These are phyloP conservation scores for Upupa epops DNA, from an alignment of 2,113 vertebrate genomes.

Conservation along the genomic window DNA sequence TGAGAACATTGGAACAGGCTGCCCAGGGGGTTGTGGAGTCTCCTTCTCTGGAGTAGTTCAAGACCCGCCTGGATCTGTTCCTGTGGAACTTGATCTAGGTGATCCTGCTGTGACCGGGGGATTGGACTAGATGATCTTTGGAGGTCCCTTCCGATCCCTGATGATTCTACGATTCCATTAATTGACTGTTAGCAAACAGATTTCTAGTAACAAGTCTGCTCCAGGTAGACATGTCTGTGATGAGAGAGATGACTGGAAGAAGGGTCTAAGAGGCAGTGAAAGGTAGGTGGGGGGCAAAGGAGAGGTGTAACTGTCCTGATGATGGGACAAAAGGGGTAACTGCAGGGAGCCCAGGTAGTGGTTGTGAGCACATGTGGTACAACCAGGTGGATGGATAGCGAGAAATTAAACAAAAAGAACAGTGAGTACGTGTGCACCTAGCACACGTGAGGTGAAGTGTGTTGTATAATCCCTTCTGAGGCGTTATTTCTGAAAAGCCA, in stretches of 20 bases:
- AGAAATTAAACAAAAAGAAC: neutral
- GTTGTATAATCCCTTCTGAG: neutral
- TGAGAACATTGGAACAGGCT: too few species aligned
- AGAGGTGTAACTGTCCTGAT: neutral
- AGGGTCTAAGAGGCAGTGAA: neutral
- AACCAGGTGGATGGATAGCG: too few species aligned
- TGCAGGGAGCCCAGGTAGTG: neutral
- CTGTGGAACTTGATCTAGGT: too few species aligned
- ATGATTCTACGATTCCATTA: too few species aligned
- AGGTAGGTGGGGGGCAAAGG: neutral
- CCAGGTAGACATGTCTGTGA: neutral
- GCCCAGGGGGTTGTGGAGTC: too few species aligned
- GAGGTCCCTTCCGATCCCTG: too few species aligned
- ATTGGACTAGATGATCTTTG: too few species aligned
- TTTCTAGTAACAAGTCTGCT: neutral
- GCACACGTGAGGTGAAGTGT: too few species aligned
- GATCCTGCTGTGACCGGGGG: too few species aligned
- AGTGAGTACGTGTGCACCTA: neutral
- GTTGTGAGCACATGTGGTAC: neutral
- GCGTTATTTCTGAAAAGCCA: accelerated
- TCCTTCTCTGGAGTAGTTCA: too few species aligned
- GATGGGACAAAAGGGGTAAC: neutral
- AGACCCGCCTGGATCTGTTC: too few species aligned
- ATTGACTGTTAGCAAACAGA: neutral
- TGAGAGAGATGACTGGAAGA: neutral